phyloP scores from a whole-genome alignment of 1,140 invertebrate genomes.

The Nixonia krombeini region DNA sequence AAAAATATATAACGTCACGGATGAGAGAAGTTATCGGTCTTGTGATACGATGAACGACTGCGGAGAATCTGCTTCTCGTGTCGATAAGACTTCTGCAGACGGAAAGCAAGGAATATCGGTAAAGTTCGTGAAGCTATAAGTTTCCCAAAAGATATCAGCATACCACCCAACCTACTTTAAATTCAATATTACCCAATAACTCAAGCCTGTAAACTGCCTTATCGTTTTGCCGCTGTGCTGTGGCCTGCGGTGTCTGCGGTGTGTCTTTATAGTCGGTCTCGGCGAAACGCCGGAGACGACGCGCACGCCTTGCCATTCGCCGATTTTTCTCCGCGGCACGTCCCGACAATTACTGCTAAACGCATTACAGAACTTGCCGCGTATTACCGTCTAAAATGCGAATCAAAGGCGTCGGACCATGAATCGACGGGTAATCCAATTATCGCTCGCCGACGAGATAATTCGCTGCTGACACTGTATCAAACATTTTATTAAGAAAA shows the following conservation, averaged over 20 bases:
- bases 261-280: background rate
- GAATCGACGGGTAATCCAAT: too few species aligned
- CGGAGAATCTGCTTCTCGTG: conserved; percentile 2
- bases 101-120: conserved; percentile 7
- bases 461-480: too few species aligned
- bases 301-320: too few species aligned
- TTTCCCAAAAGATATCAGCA: conserved; percentile 13
- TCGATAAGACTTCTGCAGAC: conserved; percentile 11
- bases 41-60: conserved; percentile 7
- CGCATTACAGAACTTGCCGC: too few species aligned
- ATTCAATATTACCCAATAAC: conserved; percentile 41
- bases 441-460: too few species aligned
- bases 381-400: too few species aligned
- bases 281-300: background rate
- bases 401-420: too few species aligned
- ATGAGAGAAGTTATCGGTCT: conserved; percentile 8
- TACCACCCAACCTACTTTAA: conserved; percentile 16
- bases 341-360: too few species aligned
- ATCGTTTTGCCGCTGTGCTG: background rate
- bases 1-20: conserved; percentile 5
- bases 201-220: background rate
- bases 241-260: background rate
- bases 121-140: conserved; percentile 5
- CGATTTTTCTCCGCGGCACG: too few species aligned
- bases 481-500: too few species aligned